phyloP scores from a whole-genome alignment of 2,797 vertebrate species.

The Natrix natrix region DNA sequence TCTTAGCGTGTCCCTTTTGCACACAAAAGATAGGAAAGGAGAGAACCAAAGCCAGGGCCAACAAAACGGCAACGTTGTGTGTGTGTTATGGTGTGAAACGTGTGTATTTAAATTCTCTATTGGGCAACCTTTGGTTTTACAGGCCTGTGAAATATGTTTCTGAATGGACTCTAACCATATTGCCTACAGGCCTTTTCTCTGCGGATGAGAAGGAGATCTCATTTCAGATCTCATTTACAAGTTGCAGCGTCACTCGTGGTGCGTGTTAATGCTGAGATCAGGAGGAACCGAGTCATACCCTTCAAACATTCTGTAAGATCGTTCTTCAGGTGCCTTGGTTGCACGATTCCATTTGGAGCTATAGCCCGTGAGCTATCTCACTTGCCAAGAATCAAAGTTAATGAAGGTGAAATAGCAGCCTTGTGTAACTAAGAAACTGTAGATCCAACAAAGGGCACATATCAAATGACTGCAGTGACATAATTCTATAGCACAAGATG shows the following conservation, averaged over 20 bases:
- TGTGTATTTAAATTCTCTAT: background rate
- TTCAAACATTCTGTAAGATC: slow-evolving; percentile 64
- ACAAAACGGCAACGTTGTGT: slow-evolving; percentile 23
- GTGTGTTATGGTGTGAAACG: background rate
- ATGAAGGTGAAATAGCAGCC: slow-evolving; percentile 45
- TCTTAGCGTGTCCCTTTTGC: background rate
- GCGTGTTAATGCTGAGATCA: slow-evolving; percentile 62
- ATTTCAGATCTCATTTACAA: slow-evolving; percentile 71
- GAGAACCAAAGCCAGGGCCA: slow-evolving; percentile 24
- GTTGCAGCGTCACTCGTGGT: slow-evolving; percentile 49
- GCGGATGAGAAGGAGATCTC: slow-evolving; percentile 64
- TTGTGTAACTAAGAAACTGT: slow-evolving; percentile 24
- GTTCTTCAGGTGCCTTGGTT: slow-evolving; percentile 24
- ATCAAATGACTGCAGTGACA: background rate
- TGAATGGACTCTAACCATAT: slow-evolving; percentile 34
- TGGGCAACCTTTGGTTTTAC: slow-evolving; percentile 40
- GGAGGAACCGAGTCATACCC: slow-evolving; percentile 51
- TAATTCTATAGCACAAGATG: background rate
- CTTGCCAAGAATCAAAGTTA: slow-evolving; percentile 36
- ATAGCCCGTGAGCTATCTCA: background rate
- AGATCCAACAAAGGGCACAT: background rate
- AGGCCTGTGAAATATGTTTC: slow-evolving; percentile 51
- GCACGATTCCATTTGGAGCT: slow-evolving; percentile 47
- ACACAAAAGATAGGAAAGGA: background rate
- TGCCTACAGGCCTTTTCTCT: slow-evolving; percentile 63